phyloP scores from a whole-genome alignment of 2,113 vertebrate genomes.

The Perca flavescens region DNA sequence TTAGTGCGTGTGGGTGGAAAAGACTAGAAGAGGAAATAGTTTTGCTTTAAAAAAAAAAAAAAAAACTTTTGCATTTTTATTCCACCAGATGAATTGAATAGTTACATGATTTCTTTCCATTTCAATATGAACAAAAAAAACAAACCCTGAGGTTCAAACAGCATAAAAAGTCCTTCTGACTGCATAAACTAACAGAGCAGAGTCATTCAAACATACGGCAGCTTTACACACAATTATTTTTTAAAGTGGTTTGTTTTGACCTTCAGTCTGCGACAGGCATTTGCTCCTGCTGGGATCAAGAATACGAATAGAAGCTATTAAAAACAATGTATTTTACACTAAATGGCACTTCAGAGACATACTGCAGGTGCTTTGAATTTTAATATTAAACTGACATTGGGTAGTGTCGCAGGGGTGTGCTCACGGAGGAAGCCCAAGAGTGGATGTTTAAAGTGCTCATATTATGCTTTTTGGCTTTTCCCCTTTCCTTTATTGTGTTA shows the following conservation, averaged over 20 bases:
- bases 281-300: background rate
- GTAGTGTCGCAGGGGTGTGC: conserved; percentile 15
- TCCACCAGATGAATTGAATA: conserved; percentile 34
- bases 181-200: background rate
- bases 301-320: background rate
- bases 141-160: background rate
- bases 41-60: conserved; percentile 15
- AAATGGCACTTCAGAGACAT: conserved; percentile 1
- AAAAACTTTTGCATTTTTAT: conserved; percentile 27
- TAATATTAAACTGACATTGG: conserved; percentile 24
- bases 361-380: conserved; percentile 18
- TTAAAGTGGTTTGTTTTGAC: conserved; percentile 5
- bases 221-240: background rate
- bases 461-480: too few species aligned
- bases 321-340: background rate
- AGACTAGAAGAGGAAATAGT: conserved; percentile 22
- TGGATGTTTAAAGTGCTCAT: background rate
- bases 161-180: background rate
- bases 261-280: background rate
- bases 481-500: too few species aligned
- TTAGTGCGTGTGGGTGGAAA: conserved; percentile 43
- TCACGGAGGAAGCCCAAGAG: background rate
- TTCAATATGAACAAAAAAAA: conserved; percentile 25
- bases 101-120: conserved; percentile 11
- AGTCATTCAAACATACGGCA: background rate